These are phyloP conservation scores for Ceratina japonica DNA, from an alignment of 1,140 invertebrate genomes.

Conservation along the genomic window DNA sequence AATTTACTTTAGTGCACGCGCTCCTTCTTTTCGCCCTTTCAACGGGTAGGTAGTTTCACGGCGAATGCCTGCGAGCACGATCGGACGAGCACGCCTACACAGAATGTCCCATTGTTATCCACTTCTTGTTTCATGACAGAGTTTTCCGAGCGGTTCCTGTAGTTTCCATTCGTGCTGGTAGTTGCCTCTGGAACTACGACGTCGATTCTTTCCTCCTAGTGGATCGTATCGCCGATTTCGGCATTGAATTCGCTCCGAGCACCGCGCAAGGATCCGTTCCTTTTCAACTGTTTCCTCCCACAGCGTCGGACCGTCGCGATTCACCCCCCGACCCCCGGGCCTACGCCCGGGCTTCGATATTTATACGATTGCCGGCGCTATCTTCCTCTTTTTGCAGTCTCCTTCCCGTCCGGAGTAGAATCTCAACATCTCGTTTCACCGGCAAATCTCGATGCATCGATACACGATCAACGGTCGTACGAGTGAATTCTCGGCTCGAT, in stretches of 20 bases:
- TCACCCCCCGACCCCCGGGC: constrained; percentile 12
- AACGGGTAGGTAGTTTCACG: not conserved
- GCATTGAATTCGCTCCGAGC: constrained; percentile 51
- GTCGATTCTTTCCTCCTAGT: constrained; percentile 51
- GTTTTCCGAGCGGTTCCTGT: constrained; percentile 27
- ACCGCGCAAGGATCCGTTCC: constrained; percentile 50
- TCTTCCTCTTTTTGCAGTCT: not conserved
- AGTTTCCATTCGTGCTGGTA: constrained; percentile 45
- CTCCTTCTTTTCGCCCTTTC: not conserved
- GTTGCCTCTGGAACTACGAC: constrained; percentile 40
- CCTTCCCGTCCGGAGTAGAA: not conserved
- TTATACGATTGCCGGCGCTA: constrained; percentile 17
- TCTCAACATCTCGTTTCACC: constrained; percentile 39
- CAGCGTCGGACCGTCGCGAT: constrained; percentile 43
- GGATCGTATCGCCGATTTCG: constrained; percentile 64
- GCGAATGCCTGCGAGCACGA: not conserved
- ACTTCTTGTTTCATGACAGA: constrained; percentile 41
- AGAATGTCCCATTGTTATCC: constrained; percentile 48
- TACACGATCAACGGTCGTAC: not conserved
- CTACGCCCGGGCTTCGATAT: constrained; percentile 35
- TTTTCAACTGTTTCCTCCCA: constrained; percentile 53
- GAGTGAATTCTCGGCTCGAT: not conserved
- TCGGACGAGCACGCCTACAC: constrained; percentile 45
- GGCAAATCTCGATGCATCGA: constrained; percentile 7
- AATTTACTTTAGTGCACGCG: not conserved